phyloP scores from a whole-genome alignment of 2,888 invertebrate genomes.

The Dascillus cervinus region DNA sequence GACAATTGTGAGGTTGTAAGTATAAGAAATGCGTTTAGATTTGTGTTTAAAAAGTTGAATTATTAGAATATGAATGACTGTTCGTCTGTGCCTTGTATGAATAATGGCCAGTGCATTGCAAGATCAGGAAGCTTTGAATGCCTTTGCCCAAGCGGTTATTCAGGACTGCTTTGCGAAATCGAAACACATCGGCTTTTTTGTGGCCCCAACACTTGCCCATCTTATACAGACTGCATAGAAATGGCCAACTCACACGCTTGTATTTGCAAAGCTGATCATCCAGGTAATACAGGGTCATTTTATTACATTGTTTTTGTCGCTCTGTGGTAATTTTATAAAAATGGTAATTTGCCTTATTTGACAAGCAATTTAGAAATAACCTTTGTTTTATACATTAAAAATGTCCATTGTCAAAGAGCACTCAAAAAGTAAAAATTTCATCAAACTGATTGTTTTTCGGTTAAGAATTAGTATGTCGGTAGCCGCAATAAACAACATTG shows the following conservation, averaged over 20 bases:
- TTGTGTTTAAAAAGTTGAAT: too few species aligned
- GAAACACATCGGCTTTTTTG: slow-evolving; percentile 30
- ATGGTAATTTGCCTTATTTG: too few species aligned
- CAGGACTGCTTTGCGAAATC: slow-evolving; percentile 48
- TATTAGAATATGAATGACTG: slow-evolving; percentile 51
- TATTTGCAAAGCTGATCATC: slow-evolving; percentile 58
- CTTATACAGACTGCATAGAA: slow-evolving; percentile 59
- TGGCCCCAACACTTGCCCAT: slow-evolving; percentile 50
- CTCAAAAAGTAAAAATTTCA: too few species aligned
- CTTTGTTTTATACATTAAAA: too few species aligned
- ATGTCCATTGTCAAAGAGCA: too few species aligned
- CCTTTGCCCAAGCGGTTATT: slow-evolving; percentile 47
- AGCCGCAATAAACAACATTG: too few species aligned
- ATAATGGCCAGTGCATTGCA: slow-evolving; percentile 55
- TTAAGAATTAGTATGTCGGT: too few species aligned
- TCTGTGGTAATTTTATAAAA: too few species aligned
- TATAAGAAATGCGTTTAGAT: slow-evolving; percentile 9
- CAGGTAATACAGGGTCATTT: too few species aligned
- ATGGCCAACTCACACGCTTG: slow-evolving; percentile 47
- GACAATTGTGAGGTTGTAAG: slow-evolving; percentile 64
- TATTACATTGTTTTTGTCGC: too few species aligned
- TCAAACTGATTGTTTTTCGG: too few species aligned
- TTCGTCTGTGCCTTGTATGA: slow-evolving; percentile 51
- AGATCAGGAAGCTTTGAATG: slow-evolving; percentile 50
- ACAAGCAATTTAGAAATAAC: too few species aligned